phyloP scores from a whole-genome alignment of 2,797 vertebrate species.

The Crenichthys baileyi region DNA sequence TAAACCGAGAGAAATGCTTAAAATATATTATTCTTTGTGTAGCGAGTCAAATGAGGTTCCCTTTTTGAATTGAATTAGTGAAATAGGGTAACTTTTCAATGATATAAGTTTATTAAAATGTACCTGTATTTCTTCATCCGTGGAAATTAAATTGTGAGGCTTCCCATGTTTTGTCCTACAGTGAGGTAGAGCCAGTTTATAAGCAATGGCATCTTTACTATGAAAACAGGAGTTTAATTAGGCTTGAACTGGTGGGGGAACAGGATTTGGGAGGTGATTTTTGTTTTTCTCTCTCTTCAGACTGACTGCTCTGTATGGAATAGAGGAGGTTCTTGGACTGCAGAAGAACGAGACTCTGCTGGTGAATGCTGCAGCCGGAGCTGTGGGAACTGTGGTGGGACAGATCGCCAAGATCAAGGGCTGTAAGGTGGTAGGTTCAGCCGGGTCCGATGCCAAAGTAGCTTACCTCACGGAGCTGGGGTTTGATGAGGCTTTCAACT shows the following conservation, averaged over 20 bases:
- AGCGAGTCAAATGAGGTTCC: no score
- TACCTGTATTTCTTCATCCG: no score
- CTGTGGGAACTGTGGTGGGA: slow-evolving; percentile 89
- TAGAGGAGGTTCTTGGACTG: slow-evolving; percentile 85
- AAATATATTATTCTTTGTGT: no score
- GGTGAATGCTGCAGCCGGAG: slow-evolving; percentile 90
- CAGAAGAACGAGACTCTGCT: slow-evolving; percentile 88
- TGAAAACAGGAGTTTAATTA: no score
- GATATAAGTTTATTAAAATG: no score
- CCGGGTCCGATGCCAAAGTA: slow-evolving; percentile 88
- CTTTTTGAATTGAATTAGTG: no score
- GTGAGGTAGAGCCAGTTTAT: no score
- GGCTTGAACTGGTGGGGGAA: not conserved
- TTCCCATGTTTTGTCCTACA: no score
- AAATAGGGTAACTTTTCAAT: no score
- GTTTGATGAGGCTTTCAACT: slow-evolving; percentile 92
- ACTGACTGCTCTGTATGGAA: slow-evolving; percentile 88
- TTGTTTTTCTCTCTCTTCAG: slow-evolving; percentile 63
- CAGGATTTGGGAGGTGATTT: not conserved
- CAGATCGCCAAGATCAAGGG: slow-evolving; percentile 93
- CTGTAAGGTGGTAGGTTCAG: slow-evolving; percentile 90
- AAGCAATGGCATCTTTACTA: no score
- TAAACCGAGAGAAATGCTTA: no score
- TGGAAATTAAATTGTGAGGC: no score
- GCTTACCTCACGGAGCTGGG: slow-evolving; percentile 87